A percentile compares a stretch with the other conserved stretches of the same genome.
Evolutionary conservation across 2,113 vertebrate genomes (phyloP).

Genomic region (Bucco capensis): DNA sequence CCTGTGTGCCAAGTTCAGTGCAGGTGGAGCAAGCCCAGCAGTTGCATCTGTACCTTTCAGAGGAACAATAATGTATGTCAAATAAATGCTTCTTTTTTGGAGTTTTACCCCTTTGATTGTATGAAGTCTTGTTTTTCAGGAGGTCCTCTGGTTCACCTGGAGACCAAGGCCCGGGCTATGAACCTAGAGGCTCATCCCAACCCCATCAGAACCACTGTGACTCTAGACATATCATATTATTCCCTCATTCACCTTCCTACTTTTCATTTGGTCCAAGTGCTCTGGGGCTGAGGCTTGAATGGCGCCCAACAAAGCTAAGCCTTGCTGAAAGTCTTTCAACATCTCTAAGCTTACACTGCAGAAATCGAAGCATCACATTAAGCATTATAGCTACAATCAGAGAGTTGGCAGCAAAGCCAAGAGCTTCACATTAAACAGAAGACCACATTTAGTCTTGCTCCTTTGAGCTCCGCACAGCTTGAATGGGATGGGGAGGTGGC

Average conservation of each 20-base stretch:
- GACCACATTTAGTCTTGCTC: background rate
- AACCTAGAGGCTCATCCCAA: background rate
- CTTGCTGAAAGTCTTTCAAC: background rate
- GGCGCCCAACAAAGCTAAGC: background rate
- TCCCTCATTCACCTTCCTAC: background rate
- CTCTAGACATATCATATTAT: background rate
- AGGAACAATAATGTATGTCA: background rate
- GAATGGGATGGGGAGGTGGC: background rate
- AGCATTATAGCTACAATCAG: background rate
- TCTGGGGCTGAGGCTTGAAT: background rate
- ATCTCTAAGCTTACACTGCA: background rate
- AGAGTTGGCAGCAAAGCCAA: background rate
- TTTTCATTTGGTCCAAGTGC: background rate
- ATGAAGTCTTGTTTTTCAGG: background rate
- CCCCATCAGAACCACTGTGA: background rate
- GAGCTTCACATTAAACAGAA: background rate
- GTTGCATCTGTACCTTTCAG: background rate
- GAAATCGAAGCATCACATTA: background rate
- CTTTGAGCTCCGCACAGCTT: background rate
- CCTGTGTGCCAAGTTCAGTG: accelerated
- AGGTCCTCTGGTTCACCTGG: background rate
- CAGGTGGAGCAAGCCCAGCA: background rate
- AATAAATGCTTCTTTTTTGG: background rate
- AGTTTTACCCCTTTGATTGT: background rate
- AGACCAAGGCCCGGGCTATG: background rate